Conservation (phyloP, 2,888 invertebrate species). For the Tupiocoris notatus region DNA sequence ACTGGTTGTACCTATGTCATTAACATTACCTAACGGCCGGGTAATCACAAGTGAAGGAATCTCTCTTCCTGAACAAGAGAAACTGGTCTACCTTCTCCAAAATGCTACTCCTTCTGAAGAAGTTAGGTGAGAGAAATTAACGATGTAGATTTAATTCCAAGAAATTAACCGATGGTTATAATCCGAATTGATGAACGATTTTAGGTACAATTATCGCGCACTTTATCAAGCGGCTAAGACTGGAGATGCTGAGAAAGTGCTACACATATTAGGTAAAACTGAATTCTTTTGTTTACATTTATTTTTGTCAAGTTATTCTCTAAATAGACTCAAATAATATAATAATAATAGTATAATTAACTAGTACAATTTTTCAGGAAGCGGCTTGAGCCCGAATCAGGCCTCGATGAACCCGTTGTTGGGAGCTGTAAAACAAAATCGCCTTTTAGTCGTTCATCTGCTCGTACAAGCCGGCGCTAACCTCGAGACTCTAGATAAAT, state of each 20-base stretch:
- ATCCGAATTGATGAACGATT: no score
- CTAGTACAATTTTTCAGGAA: no score
- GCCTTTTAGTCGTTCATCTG: slow-evolving; percentile 64
- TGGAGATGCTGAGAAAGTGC: slow-evolving; percentile 62
- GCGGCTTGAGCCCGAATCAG: slow-evolving; percentile 54
- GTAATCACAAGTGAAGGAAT: slow-evolving; percentile 53
- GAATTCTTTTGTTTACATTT: no score
- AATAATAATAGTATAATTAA: no score
- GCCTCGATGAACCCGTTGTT: slow-evolving; percentile 65
- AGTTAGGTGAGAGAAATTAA: slow-evolving; percentile 31
- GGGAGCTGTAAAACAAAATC: slow-evolving; percentile 67
- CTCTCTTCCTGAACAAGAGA: slow-evolving; percentile 54
- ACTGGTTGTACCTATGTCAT: slow-evolving; percentile 44
- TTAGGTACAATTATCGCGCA: slow-evolving; percentile 56
- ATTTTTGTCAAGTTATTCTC: no score
- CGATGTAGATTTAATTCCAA: no score
- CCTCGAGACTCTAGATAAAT: slow-evolving; percentile 70
- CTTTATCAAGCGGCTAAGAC: slow-evolving; percentile 61
- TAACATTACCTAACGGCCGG: slow-evolving; percentile 49
- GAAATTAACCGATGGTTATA: no score
- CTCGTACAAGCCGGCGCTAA: slow-evolving; percentile 67
- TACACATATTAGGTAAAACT: slow-evolving; percentile 50
- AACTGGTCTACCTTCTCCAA: slow-evolving; percentile 54
- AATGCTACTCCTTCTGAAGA: slow-evolving; percentile 49
- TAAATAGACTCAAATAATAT: no score